These are phyloP conservation scores for Phoebastria nigripes DNA, from an alignment of 2,797 vertebrate species.

Conservation along the genomic window DNA sequence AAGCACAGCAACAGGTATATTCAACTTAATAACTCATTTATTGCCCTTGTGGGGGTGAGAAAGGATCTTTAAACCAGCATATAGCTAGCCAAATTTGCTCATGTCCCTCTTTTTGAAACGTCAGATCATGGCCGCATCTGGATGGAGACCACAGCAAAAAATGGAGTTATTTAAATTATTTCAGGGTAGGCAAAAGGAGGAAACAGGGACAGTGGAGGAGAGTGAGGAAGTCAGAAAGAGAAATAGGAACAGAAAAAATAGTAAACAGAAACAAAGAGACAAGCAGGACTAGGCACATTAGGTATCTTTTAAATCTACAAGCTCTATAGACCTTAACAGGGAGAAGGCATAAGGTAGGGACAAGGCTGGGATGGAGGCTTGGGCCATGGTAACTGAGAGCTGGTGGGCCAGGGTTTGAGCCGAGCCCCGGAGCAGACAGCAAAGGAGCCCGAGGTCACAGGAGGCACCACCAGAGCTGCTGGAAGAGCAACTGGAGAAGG, in stretches of 20 bases:
- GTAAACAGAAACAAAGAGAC: background rate
- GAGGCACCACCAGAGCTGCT: background rate
- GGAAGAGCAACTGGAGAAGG: background rate
- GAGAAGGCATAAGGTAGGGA: background rate
- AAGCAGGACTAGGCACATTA: background rate
- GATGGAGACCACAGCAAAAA: background rate
- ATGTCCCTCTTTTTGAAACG: background rate
- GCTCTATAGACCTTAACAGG: background rate
- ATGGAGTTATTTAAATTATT: background rate
- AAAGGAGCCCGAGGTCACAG: background rate
- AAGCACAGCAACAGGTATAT: background rate
- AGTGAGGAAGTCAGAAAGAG: background rate
- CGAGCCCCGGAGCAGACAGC: background rate
- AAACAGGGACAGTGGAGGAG: background rate
- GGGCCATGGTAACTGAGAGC: background rate
- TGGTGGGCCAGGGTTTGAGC: background rate
- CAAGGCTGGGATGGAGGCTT: background rate
- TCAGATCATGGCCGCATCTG: background rate
- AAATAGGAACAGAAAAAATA: background rate
- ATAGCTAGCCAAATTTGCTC: background rate
- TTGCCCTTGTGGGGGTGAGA: constrained; percentile 2
- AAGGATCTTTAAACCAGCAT: background rate
- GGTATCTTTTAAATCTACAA: background rate
- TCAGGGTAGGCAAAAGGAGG: background rate
- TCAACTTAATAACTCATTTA: constrained; percentile 22